phyloP scores from a whole-genome alignment of 2,888 invertebrate species.

The Stenichneumon culpator region DNA sequence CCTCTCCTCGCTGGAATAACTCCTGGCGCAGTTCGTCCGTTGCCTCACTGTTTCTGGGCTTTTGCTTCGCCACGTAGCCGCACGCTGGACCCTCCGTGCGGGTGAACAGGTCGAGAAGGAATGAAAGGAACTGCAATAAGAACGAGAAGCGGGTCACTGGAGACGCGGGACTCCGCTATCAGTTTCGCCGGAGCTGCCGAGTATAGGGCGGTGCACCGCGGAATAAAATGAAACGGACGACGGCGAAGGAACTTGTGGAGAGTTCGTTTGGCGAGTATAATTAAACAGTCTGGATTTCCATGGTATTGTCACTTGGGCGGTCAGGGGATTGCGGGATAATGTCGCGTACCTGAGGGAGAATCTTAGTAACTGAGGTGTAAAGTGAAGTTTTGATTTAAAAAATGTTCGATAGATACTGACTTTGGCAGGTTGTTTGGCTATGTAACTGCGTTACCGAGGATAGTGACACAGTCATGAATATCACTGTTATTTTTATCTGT shows the following conservation, averaged over 20 bases:
- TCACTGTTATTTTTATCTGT: too few relatives aligned
- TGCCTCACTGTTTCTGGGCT: slow-evolving; percentile 50
- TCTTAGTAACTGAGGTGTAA: neutral
- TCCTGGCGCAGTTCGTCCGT: slow-evolving; percentile 64
- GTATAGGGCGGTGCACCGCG: neutral
- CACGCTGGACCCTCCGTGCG: slow-evolving; percentile 21
- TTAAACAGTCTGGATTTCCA: neutral
- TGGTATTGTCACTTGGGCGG: neutral
- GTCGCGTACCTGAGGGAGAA: too few relatives aligned
- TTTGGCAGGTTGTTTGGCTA: too few relatives aligned
- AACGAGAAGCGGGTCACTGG: slow-evolving; percentile 33
- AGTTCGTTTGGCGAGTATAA: neutral
- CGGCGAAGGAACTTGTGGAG: neutral
- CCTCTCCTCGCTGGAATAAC: slow-evolving; percentile 50
- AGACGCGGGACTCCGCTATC: slow-evolving; percentile 36
- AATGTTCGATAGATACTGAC: too few relatives aligned
- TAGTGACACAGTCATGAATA: too few relatives aligned
- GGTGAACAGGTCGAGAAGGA: slow-evolving; percentile 27
- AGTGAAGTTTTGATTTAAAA: neutral
- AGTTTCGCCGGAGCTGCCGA: slow-evolving; percentile 24
- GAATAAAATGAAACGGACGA: slow-evolving; percentile 1
- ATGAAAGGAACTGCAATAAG: slow-evolving; percentile 35
- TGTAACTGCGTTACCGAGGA: too few relatives aligned
- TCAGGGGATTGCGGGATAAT: neutral
- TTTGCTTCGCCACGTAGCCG: slow-evolving; percentile 17